Conservation (phyloP, 2,113 vertebrate genomes). For the Myrmophylax atrothorax region DNA sequence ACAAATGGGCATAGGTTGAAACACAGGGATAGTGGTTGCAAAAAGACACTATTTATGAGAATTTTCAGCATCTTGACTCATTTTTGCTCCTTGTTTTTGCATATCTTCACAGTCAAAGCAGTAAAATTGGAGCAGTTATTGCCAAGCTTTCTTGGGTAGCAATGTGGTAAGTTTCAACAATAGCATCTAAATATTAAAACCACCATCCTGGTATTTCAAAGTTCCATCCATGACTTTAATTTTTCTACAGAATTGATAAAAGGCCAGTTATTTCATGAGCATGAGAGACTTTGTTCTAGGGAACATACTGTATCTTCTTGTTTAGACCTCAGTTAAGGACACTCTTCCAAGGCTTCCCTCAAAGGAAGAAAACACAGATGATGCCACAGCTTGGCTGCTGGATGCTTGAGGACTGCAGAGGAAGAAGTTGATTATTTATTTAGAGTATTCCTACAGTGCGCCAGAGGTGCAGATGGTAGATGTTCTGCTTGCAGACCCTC, state of each 20-base stretch:
- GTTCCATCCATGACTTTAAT: background rate
- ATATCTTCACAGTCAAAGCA: background rate
- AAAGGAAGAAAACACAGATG: background rate
- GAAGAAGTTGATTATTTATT: background rate
- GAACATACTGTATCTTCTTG: background rate
- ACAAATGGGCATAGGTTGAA: conserved; percentile 41
- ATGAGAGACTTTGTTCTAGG: background rate
- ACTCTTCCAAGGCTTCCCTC: background rate
- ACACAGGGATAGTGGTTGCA: background rate
- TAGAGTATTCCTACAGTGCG: background rate
- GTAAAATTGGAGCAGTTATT: background rate
- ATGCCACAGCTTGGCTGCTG: background rate
- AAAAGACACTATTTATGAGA: conserved; percentile 8
- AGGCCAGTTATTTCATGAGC: background rate
- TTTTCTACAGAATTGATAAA: background rate
- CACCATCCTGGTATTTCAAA: background rate
- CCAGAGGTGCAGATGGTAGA: background rate
- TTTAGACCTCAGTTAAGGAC: background rate
- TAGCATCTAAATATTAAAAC: background rate
- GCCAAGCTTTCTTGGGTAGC: background rate
- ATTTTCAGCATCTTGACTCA: background rate
- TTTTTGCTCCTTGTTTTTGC: background rate
- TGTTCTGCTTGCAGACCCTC: background rate
- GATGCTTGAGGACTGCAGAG: background rate
- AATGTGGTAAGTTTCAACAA: background rate